Conservation (phyloP, 1,140 invertebrate species). For the Aphelenchoides besseyi region DNA sequence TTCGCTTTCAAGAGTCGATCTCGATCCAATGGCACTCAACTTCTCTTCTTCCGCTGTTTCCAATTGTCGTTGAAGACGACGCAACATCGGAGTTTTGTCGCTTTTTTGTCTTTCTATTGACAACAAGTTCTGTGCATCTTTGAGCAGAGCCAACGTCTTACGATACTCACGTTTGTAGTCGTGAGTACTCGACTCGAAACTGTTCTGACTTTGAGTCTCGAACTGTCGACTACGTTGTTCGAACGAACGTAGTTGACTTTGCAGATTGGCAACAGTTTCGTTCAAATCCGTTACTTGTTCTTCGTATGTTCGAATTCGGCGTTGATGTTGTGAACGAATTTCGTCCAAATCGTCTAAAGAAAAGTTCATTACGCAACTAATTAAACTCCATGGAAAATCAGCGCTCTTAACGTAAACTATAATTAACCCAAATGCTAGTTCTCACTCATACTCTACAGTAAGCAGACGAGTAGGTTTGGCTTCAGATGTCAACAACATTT, state of each 20-base stretch:
- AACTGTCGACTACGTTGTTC: slow-evolving; percentile 26
- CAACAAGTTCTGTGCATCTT: slow-evolving; percentile 35
- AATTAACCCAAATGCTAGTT: too few species aligned
- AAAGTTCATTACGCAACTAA: too few species aligned
- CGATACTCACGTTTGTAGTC: slow-evolving; percentile 38
- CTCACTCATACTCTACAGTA: too few species aligned
- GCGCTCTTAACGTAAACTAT: neutral
- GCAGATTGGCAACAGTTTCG: slow-evolving; percentile 22
- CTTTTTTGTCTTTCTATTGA: slow-evolving; percentile 38
- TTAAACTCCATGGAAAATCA: too few species aligned
- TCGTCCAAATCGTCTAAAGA: slow-evolving; percentile 42
- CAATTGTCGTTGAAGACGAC: slow-evolving; percentile 3
- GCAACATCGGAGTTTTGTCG: slow-evolving; percentile 18
- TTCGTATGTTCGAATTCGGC: slow-evolving; percentile 32
- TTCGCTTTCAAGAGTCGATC: slow-evolving; percentile 9
- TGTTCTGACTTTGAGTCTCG: slow-evolving; percentile 27
- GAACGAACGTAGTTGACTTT: slow-evolving; percentile 22
- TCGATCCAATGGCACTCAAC: slow-evolving; percentile 3
- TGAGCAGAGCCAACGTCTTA: slow-evolving; percentile 42
- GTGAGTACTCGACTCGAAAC: neutral
- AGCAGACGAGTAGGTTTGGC: too few species aligned
- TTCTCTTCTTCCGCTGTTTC: slow-evolving; percentile 13
- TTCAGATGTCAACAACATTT: neutral
- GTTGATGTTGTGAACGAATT: slow-evolving; percentile 29
- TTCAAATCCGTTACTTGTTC: slow-evolving; percentile 33